phyloP scores from a whole-genome alignment of 2,888 invertebrate genomes.

The Choristoneura rosaceana region DNA sequence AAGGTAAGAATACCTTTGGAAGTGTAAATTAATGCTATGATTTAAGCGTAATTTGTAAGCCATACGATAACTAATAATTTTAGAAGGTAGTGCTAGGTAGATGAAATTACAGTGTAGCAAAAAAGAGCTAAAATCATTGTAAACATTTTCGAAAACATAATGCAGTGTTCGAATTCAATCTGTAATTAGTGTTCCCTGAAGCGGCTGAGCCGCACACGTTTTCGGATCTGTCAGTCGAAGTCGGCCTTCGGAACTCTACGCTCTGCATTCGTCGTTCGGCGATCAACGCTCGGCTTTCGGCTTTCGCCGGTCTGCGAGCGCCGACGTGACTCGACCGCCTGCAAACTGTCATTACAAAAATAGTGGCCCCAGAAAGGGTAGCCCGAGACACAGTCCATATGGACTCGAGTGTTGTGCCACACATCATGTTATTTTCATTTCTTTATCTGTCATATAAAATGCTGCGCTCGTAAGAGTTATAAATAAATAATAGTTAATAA shows the following conservation, averaged over 20 bases:
- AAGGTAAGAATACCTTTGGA: too few species aligned
- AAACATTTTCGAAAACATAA: neutral
- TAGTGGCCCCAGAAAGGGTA: constrained; percentile 83
- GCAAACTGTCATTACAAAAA: constrained; percentile 83
- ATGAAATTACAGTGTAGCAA: too few species aligned
- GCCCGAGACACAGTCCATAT: constrained; percentile 78
- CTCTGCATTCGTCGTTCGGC: constrained; percentile 11
- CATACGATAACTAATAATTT: too few species aligned
- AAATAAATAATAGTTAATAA: constrained; percentile 4
- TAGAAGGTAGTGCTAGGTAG: too few species aligned
- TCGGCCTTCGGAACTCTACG: constrained; percentile 9
- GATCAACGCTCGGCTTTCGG: constrained; percentile 10
- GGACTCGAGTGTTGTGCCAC: constrained; percentile 57
- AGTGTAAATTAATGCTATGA: too few species aligned
- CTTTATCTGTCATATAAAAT: constrained; percentile 40
- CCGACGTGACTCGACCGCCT: constrained; percentile 56
- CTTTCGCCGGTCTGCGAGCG: constrained; percentile 7
- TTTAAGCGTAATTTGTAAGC: too few species aligned
- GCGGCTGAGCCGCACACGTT: neutral
- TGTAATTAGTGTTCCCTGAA: constrained; percentile 16
- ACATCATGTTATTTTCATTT: constrained; percentile 42
- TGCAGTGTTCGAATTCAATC: neutral
- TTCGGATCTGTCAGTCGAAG: constrained; percentile 7
- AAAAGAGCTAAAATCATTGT: too few species aligned
- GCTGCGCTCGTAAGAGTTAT: constrained; percentile 21